phyloP scores from a whole-genome alignment of 2,888 invertebrate genomes.

The Zhengitettix transpicula region DNA sequence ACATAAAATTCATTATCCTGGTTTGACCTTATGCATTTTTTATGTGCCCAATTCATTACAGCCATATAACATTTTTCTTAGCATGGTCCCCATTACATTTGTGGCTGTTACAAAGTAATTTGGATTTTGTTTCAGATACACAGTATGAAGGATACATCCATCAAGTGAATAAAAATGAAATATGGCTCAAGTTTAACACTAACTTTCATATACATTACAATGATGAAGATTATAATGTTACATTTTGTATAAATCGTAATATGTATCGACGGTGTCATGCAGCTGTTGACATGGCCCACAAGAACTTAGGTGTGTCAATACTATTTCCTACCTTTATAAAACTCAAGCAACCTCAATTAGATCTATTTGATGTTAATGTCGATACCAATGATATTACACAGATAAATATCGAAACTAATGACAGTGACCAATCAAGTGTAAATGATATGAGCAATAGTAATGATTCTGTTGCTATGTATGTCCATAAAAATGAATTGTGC shows the following conservation, averaged over 20 bases:
- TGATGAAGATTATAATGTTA: constrained; percentile 59
- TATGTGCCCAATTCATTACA: too few species aligned
- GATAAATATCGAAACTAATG: not conserved
- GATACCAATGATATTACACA: not conserved
- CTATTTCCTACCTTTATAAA: constrained; percentile 49
- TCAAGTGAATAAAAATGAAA: constrained; percentile 45
- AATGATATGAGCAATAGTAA: too few species aligned
- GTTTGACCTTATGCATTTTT: too few species aligned
- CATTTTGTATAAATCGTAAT: constrained; percentile 49
- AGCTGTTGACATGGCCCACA: constrained; percentile 44
- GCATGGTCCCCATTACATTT: too few species aligned
- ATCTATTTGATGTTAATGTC: constrained; percentile 15
- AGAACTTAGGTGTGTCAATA: constrained; percentile 44
- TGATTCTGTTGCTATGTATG: too few species aligned
- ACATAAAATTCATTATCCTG: too few species aligned
- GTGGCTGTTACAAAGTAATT: too few species aligned
- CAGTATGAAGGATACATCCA: constrained; percentile 60
- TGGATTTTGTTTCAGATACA: constrained; percentile 17
- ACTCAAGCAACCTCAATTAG: constrained; percentile 32
- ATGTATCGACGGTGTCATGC: constrained; percentile 54
- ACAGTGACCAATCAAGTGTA: too few species aligned
- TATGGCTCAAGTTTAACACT: constrained; percentile 59
- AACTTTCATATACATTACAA: constrained; percentile 58
- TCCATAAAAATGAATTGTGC: too few species aligned
- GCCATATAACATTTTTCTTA: too few species aligned